Evolutionary conservation across 2,888 invertebrate genomes (phyloP), one percentile per base, ranked within the genome.

Genomic region (Amphiduros pacificus): DNA sequence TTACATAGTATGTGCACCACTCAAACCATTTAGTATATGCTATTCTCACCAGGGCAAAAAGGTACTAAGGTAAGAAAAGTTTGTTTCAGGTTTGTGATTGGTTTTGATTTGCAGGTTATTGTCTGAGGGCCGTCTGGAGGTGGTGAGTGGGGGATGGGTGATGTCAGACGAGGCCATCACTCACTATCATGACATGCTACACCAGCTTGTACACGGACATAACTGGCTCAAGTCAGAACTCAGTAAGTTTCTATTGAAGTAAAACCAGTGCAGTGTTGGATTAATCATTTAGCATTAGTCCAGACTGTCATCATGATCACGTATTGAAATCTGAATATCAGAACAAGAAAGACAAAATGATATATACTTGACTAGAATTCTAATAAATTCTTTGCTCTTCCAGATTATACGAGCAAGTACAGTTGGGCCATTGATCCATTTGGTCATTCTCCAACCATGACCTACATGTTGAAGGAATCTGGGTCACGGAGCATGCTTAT

Each of bases 401-500:
- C 44, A 66, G 66, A 62, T 44, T 54, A 59, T 31, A 55, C 53
- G 0, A 57, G 60, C 9, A 32, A 53, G 11, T 40, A 55, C 26
- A 61, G 62, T 2, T 69, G 68, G 71, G 58, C 64, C 11, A 26
- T 71, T 2, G 71, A 71, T 60, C 61, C 71, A 9, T 71, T 71
- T 51, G 71, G 71, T 22, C 63, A 62, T 52, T 65, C 65, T 4
- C 32, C 66, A n/a, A 61, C 67, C 14, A 40, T 62, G 52, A 20
- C 71, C 4, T 64, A 68, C 40, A 24, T 71, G 20, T 59, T 70
- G 41, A 31, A 48, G 29, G 14, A 55, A 6, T 53, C 67, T 14
- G 69, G 69, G 9, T 48, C 66, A 4, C 26, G 54, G 5, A 41
- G 62, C n/a, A n/a, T 59, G 9, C 48, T 62, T 40, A 62, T 71